Conservation (phyloP, 2,888 invertebrate genomes). For the Dyspetes luteomarginatus region DNA sequence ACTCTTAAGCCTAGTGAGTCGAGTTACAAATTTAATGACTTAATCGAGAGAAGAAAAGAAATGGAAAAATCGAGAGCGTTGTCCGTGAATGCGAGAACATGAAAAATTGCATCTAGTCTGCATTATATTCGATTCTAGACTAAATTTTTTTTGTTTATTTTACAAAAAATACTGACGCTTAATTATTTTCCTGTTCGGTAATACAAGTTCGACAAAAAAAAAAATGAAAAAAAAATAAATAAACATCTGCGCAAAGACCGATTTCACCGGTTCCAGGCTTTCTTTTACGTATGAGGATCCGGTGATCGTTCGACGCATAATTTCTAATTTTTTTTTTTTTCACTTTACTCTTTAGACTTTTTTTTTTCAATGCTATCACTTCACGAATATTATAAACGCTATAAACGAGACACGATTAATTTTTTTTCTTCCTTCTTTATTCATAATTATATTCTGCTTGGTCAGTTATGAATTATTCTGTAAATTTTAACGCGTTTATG, state of each 20-base stretch:
- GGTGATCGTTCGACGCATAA: neutral
- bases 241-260: constrained; percentile 13
- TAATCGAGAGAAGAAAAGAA: constrained; percentile 38
- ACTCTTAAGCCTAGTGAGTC: constrained; percentile 68
- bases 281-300: constrained; percentile 2
- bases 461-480: constrained; percentile 50
- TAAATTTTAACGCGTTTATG: constrained; percentile 36
- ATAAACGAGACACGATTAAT: constrained; percentile 43
- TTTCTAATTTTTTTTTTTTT: constrained; percentile 17
- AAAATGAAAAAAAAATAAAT: neutral
- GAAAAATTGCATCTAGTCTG: constrained; percentile 48
- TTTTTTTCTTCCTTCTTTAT: neutral
- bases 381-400: constrained; percentile 54
- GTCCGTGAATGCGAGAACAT: constrained; percentile 51
- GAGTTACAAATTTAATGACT: constrained; percentile 63
- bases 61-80: constrained; percentile 28
- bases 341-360: constrained; percentile 18
- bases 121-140: constrained; percentile 33
- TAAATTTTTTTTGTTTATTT: constrained; percentile 45
- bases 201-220: constrained; percentile 43
- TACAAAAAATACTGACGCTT: constrained; percentile 72
- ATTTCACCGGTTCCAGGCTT: constrained; percentile 5
- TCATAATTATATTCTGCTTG: constrained; percentile 56
- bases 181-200: constrained; percentile 48
- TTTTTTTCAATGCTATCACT: constrained; percentile 50